Conservation (phyloP, 2,888 invertebrate genomes). For the Bembecia ichneumoniformis region DNA sequence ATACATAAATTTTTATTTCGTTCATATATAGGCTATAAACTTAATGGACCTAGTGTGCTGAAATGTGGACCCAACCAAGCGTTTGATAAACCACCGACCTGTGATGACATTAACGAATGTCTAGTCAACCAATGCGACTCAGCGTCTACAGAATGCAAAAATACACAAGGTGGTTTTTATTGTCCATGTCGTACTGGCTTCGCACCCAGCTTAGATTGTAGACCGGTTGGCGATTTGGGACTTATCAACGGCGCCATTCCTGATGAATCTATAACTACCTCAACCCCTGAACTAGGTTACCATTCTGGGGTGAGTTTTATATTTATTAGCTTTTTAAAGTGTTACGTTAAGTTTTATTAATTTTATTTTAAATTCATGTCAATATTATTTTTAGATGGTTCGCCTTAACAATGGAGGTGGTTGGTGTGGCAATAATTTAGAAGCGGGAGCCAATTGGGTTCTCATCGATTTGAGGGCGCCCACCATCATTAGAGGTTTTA, state of each 20-base stretch:
- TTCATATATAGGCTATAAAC: slow-evolving; percentile 78
- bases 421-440: slow-evolving; percentile 91
- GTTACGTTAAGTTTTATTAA: background rate
- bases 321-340: background rate
- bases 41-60: slow-evolving; percentile 86
- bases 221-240: slow-evolving; percentile 91
- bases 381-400: slow-evolving; percentile 74
- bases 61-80: slow-evolving; percentile 87
- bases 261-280: slow-evolving; percentile 89
- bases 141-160: slow-evolving; percentile 91
- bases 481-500: slow-evolving; percentile 89
- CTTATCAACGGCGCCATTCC: slow-evolving; percentile 90
- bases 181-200: slow-evolving; percentile 91
- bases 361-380: background rate
- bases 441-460: slow-evolving; percentile 92
- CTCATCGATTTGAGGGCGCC: slow-evolving; percentile 90
- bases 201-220: slow-evolving; percentile 87
- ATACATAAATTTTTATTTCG: background rate
- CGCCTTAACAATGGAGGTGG: slow-evolving; percentile 87
- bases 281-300: slow-evolving; percentile 86
- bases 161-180: slow-evolving; percentile 89
- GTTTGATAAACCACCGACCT: slow-evolving; percentile 87
- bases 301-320: slow-evolving; percentile 77
- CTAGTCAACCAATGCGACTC: slow-evolving; percentile 89
- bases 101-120: slow-evolving; percentile 95